Conservation (phyloP, 64 coral and sea anemone genomes). For the Dendrophyllia cribrosa region DNA sequence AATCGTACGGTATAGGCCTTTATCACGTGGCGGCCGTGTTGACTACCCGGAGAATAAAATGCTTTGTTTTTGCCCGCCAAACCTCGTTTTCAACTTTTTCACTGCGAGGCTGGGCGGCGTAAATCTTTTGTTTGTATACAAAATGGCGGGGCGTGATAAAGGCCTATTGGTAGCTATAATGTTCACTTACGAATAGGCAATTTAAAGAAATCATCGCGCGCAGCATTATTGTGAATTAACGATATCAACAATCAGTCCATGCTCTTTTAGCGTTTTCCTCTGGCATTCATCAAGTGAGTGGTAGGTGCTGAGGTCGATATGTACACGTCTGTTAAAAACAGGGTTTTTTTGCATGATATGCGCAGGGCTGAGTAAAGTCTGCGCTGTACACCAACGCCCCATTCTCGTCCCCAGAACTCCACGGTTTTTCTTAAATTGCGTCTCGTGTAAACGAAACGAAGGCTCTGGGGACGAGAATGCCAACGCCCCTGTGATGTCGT, state of each 20-base stretch:
- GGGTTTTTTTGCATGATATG: conserved; percentile 53
- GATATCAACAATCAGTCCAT: not conserved
- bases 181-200: not conserved
- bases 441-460: no score
- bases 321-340: conserved; percentile 1
- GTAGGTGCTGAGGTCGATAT: conserved; percentile 2
- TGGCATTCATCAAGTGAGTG: conserved; percentile 14
- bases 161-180: not conserved
- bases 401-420: no score
- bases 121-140: no score
- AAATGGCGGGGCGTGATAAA: no score
- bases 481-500: conserved; percentile 30
- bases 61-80: no score
- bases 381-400: conserved; percentile 27
- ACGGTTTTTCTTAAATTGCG: no score
- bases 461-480: no score
- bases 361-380: conserved; percentile 16
- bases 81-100: no score
- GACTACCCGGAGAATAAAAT: no score
- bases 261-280: not conserved
- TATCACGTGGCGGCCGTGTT: no score
- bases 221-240: not conserved
- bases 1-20: not conserved
- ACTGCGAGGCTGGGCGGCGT: no score
- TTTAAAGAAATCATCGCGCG: not conserved